phyloP scores from a whole-genome alignment of 64 coral and sea anemone species.

The Montipora sp. region DNA sequence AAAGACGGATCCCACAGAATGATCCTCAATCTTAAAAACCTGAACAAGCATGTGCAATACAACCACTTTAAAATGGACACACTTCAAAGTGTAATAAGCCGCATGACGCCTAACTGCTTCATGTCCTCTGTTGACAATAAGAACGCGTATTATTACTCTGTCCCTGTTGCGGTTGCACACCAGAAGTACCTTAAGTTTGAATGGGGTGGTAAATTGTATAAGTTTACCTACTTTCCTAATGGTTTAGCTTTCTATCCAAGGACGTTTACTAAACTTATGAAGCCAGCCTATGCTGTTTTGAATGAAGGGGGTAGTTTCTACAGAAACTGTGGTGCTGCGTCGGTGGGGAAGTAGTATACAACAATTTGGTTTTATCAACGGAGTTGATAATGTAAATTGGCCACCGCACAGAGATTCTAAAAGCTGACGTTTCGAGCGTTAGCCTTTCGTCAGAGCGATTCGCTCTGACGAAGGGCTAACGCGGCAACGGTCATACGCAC shows the following conservation, averaged over 20 bases:
- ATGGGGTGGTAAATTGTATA: conserved; percentile 29
- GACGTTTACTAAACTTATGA: conserved; percentile 28
- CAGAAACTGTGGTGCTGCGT: too few relatives aligned
- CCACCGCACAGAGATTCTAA: too few relatives aligned
- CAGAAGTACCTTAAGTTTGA: conserved; percentile 52
- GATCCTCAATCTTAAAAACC: conserved; percentile 17
- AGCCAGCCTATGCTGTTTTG: conserved; percentile 25
- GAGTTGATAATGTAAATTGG: too few relatives aligned
- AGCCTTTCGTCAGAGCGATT: too few relatives aligned
- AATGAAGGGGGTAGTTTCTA: neutral
- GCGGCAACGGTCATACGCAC: too few relatives aligned
- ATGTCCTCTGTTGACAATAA: conserved; percentile 8
- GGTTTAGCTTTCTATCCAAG: conserved; percentile 7
- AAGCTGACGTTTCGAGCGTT: too few relatives aligned
- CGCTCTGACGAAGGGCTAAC: too few relatives aligned
- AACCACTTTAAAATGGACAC: conserved; percentile 51
- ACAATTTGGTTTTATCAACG: too few relatives aligned
- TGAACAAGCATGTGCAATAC: conserved; percentile 17
- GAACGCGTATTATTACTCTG: neutral
- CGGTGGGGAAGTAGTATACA: too few relatives aligned
- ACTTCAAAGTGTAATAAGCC: neutral
- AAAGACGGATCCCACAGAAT: conserved; percentile 21
- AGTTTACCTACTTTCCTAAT: conserved; percentile 36
- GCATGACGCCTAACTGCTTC: conserved; percentile 38
- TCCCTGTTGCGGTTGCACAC: conserved; percentile 8